phyloP scores from a whole-genome alignment of 2,113 vertebrate genomes.

The Tonatia bakeri region DNA sequence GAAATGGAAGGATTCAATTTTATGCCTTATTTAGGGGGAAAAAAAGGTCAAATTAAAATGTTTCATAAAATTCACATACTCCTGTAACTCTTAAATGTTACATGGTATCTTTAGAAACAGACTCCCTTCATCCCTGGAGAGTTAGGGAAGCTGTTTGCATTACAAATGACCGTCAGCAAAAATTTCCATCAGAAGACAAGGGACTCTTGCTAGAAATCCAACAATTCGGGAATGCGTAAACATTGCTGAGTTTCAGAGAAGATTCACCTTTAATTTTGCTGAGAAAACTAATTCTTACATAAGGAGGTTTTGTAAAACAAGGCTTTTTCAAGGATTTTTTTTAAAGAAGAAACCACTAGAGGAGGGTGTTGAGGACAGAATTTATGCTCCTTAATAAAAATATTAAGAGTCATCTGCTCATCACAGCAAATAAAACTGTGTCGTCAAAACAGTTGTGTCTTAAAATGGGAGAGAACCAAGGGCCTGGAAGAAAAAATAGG shows the following conservation, averaged over 20 bases:
- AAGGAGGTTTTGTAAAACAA: neutral
- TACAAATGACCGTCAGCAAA: neutral
- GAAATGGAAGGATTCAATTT: neutral
- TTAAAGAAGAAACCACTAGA: neutral
- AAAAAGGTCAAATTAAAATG: neutral
- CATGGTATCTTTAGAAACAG: neutral
- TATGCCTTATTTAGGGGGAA: neutral
- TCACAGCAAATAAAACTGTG: neutral
- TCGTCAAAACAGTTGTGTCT: neutral
- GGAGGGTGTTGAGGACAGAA: neutral
- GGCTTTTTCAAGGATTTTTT: neutral
- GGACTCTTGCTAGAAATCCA: neutral
- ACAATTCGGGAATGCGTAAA: neutral
- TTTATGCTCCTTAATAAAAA: conserved; percentile 6
- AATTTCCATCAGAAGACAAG: neutral
- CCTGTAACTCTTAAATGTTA: neutral
- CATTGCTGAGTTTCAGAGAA: neutral
- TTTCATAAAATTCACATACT: neutral
- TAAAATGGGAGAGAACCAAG: neutral
- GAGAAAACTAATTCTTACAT: neutral
- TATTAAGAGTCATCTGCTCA: neutral
- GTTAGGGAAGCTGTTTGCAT: neutral
- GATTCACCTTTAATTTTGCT: neutral
- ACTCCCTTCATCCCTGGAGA: neutral
- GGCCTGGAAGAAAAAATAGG: neutral